phyloP scores from a whole-genome alignment of 2,797 vertebrate species.

The Muscicapa comitata region DNA sequence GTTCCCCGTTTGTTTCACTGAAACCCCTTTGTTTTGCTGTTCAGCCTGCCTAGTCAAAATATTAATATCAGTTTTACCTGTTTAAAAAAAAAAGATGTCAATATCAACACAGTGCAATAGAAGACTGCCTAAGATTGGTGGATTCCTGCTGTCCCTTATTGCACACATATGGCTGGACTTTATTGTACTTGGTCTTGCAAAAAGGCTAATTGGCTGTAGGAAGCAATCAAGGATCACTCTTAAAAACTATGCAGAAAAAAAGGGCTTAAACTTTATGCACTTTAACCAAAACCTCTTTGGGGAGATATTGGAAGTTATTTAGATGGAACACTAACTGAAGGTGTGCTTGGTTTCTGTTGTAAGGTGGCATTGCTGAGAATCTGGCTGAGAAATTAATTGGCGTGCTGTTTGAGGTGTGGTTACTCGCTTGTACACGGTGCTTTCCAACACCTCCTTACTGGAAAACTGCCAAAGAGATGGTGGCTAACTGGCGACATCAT shows the following conservation, averaged over 20 bases:
- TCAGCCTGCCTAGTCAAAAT: background rate
- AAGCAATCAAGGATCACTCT: background rate
- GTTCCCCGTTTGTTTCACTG: background rate
- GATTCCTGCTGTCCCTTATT: background rate
- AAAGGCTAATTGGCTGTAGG: background rate
- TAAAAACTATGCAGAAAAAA: background rate
- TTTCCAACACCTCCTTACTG: conserved; percentile 91
- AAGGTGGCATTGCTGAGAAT: conserved; percentile 87
- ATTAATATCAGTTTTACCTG: background rate
- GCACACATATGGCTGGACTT: background rate
- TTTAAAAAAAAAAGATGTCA: background rate
- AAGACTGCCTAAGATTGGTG: background rate
- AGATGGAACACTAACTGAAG: background rate
- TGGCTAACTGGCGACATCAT: conserved; percentile 91
- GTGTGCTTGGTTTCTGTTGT: conserved; percentile 23
- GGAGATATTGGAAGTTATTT: background rate
- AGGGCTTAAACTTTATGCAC: background rate
- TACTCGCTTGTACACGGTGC: conserved; percentile 87
- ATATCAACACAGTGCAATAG: background rate
- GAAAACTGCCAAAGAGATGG: conserved; percentile 93
- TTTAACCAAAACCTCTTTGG: background rate
- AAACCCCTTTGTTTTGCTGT: background rate
- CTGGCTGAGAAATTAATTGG: conserved; percentile 90
- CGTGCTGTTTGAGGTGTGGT: conserved; percentile 91
- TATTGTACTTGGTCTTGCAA: background rate